Base-by-base conservation (phyloP, 1,140 invertebrate species). In the Drosophila funebris region DNA sequence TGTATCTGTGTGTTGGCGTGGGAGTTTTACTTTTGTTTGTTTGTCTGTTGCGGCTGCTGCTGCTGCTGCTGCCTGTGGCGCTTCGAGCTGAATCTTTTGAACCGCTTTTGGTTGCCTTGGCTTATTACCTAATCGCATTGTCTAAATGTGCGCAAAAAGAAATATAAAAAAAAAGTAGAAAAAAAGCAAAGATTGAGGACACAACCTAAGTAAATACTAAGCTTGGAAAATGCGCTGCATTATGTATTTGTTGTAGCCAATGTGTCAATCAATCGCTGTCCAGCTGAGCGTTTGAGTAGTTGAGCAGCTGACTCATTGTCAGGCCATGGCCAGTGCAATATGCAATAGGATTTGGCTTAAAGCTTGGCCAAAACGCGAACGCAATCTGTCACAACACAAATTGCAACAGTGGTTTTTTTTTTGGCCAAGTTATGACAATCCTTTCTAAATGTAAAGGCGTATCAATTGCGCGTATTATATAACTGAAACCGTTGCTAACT, bases 1-100 rank as follows among this genome's bases (percentile, higher is more conserved):
- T 72, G 56, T 44, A 13, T 54, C 8, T 66, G n/a, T 62, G 54
- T 71, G 48, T 67, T 50, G 73, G 69, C 81, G 81, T 85, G 82
- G 81, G 81, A 85, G 81, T 87, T 85, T 84, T 64, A 64, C 64
- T 74, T 80, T 73, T 33, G 70, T 84, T 60, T 70, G 57, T 74
- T 68, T 71, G 66, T 31, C 36, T 41, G 67, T 31, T 63, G 52
- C 7, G 29, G 46, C 39, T 66, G 68, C 69, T n/a, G n/a, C n/a
- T n/a, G 67, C 39, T 63, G 52, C 7, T 39, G 46, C 39, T 66
- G 68, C 69, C 57, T 76, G 53, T 46, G 71, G 71, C 64, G 36
- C 75, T 63, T 75, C 57, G 64, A 67, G n/a, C 66, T 62, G 18
- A 69, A 54, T 69, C 31, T 69, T 62, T 46, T 68, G 54, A 43